These are phyloP conservation scores for Salmo trutta DNA, from an alignment of 2,797 vertebrate genomes.

Conservation along the genomic window DNA sequence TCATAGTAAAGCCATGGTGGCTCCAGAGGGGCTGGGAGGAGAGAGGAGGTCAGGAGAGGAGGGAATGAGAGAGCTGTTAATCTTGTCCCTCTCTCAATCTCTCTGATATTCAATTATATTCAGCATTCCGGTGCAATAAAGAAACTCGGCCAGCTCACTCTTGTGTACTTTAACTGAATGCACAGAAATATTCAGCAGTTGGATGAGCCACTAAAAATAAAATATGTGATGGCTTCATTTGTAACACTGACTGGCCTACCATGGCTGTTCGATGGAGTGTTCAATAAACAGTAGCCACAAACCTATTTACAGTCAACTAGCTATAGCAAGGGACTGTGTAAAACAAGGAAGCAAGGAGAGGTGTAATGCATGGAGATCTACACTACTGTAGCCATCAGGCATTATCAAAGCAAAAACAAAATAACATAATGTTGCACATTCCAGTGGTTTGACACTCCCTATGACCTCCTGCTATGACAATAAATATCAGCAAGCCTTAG, in stretches of 20 bases:
- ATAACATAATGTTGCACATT: not conserved
- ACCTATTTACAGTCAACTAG: constrained; percentile 8
- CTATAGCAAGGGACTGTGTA: constrained; percentile 4
- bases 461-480: not conserved
- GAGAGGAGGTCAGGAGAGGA: constrained; percentile 10
- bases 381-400: not conserved
- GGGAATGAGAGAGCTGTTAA: constrained; percentile 31
- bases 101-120: constrained; percentile 41
- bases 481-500: not conserved
- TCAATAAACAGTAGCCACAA: constrained; percentile 9
- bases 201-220: constrained; percentile 13
- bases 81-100: constrained; percentile 26
- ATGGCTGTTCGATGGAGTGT: not conserved
- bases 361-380: not conserved
- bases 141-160: constrained; percentile 2
- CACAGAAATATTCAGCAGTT: constrained; percentile 17
- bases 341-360: not conserved
- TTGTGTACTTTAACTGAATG: not conserved
- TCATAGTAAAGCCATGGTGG: constrained; percentile 55
- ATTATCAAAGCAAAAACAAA: not conserved
- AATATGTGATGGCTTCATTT: constrained; percentile 27
- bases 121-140: constrained; percentile 28
- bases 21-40: constrained; percentile 27
- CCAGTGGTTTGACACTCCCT: not conserved
- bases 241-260: not conserved